Evolutionary conservation across 2,797 vertebrate genomes (phyloP), one percentile per base, ranked within the genome.

Genomic region (Trachurus trachurus): DNA sequence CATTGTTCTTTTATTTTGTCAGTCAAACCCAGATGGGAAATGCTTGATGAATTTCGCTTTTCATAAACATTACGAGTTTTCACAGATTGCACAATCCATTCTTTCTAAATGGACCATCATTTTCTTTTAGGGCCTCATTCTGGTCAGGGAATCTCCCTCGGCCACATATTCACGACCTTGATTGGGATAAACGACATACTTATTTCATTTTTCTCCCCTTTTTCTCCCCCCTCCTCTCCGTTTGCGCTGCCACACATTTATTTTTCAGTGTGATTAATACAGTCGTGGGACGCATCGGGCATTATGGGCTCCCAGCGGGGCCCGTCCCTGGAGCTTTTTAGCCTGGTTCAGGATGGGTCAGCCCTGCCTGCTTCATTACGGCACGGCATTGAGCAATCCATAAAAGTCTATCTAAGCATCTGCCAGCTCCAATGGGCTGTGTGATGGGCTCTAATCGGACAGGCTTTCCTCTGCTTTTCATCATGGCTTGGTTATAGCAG

Each of bases 331-430:
- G 95, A 96, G 96, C 96, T 92, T 93, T 96, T 97, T 93, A 95
- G 94, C 94, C 95, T 47, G 94, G 95, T 96, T 96, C 95, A 94
- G 95, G 95, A 95, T 96, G 97, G 96, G 96, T 98, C 96, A 96
- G 96, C 78, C 86, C 91, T 92, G 89, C 92, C 89, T 90, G 96
- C 96, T 98, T 98, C 97, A 98, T 98, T 98, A 98, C 94, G 91
- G 94, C 92, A 92, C 95, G 93, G 96, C 97, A 97, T 96, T 96
- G 97, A 97, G 96, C 97, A 94, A 98, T 98, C 97, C 97, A 98
- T 98, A 98, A 98, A 98, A 97, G 96, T 96, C 96, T 98, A 97
- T 98, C 96, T 97, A 96, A 97, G 97, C 97, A 98, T 97, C 98
- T 98, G 97, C 96, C 96, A 97, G 95, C 96, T 96, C 95, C 94